Evolutionary conservation across 2,113 vertebrate species (phyloP).

Genomic region (Mormoops blainvillei): DNA sequence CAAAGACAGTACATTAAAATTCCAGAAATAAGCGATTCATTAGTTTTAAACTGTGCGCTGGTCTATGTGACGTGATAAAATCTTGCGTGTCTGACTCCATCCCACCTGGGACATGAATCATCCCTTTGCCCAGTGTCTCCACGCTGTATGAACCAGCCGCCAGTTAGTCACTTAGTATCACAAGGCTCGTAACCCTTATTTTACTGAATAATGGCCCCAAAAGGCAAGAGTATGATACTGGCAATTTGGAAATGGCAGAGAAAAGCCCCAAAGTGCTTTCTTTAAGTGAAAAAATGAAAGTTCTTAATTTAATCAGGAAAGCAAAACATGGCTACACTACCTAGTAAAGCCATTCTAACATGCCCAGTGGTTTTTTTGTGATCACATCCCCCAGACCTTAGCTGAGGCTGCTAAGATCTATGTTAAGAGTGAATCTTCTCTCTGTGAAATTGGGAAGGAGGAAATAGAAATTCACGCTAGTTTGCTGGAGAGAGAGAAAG

Average conservation of each 20-base stretch:
- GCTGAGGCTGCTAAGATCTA: not conserved
- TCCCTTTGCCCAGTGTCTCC: not conserved
- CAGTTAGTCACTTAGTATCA: not conserved
- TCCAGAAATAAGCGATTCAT: not conserved
- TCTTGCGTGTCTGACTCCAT: not conserved
- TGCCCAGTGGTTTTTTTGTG: not conserved
- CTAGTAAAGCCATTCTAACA: not conserved
- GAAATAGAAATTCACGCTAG: not conserved
- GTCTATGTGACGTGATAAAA: not conserved
- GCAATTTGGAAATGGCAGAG: not conserved
- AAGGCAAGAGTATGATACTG: not conserved
- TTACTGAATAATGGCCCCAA: not conserved
- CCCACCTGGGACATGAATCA: not conserved
- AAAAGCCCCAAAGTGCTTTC: not conserved
- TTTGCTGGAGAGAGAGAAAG: not conserved
- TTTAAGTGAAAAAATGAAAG: not conserved
- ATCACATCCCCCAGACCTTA: not conserved
- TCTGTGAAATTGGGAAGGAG: not conserved
- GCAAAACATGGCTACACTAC: not conserved
- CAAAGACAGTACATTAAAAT: not conserved
- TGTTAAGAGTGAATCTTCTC: not conserved
- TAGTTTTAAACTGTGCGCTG: not conserved
- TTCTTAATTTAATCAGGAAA: not conserved
- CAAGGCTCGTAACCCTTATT: not conserved
- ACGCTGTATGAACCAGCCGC: not conserved